Base-by-base conservation (phyloP, 37 sponge, comb jelly and placozoan species). In the Bolinopsis microptera region DNA sequence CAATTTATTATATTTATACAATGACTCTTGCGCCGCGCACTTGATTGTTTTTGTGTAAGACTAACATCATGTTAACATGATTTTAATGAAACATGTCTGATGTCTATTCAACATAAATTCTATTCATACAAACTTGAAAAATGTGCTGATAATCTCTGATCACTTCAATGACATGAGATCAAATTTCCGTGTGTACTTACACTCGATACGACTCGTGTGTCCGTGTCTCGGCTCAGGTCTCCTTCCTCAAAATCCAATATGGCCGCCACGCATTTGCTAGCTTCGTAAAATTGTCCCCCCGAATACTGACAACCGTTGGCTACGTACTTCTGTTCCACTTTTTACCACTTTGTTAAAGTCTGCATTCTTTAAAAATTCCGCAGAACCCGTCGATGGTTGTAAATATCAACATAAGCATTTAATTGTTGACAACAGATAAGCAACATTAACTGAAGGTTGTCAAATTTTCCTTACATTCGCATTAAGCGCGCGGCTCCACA, bases 161-260 rank as follows among this genome's bases (percentile, higher is more conserved):
- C 61, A 13, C 61, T n/a, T 48, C 61, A 48, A 48, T 48, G 13
- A 48, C 61, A n/a, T 48, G 9, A 48, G 61, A 48, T 48, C 61
- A 48, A 48, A 48, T 48, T 48, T 48, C 9, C 61, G 61, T 48
- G 61, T 48, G 13, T 18, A 48, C 9, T 48, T 48, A 48, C 61
- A 48, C 61, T 13, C 61, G 61, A 48, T 48, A 5, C 61, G 61
- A 5, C 61, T 48, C 5, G 13, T 48, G 5, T 13, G 13, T 48
- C 13, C 61, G 61, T 18, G 61, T 13, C 61, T 5, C 61, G 61
- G 61, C 61, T 48, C 61, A 48, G 61, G 61, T 48, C 61, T 48
- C 61, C 61, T 13, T 48, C 61, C 61, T 48, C 61, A 48, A 35
- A 77, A 77, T 77, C 80, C 80, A 77, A 77, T 77, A 77, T 77